These are phyloP conservation scores for Oryzias woworae DNA, from an alignment of 2,113 vertebrate species.

Conservation along the genomic window DNA sequence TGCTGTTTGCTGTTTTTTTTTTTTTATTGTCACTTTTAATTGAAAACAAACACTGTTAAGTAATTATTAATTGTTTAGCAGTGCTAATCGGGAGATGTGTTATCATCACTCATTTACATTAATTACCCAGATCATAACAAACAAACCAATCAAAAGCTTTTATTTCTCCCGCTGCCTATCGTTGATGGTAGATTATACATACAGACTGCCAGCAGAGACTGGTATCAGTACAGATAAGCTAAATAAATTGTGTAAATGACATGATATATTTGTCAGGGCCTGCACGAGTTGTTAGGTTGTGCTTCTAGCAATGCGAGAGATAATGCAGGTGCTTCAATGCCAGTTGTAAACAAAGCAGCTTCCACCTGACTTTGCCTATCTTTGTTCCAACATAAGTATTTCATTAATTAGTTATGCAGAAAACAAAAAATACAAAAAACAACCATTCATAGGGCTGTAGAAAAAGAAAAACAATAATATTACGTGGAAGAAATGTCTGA, in stretches of 20 bases:
- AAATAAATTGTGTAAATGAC: constrained; percentile 18
- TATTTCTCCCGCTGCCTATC: background rate
- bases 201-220: constrained; percentile 2
- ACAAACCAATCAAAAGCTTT: constrained; percentile 26
- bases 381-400: background rate
- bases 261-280: constrained; percentile 8
- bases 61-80: constrained; percentile 30
- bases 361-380: background rate
- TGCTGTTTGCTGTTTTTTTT: constrained; percentile 16
- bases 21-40: constrained; percentile 22
- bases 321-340: constrained; percentile 11
- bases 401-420: background rate
- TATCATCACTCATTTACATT: constrained; percentile 25
- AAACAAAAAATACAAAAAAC: background rate
- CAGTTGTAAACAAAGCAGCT: background rate
- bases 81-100: constrained; percentile 14
- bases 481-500: no score
- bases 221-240: constrained; percentile 14
- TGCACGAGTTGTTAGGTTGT: constrained; percentile 8
- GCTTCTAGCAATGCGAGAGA: background rate
- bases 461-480: no score
- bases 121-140: constrained; percentile 20
- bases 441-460: no score
- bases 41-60: constrained; percentile 18
- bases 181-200: constrained; percentile 12